Evolutionary conservation across 1,140 invertebrate genomes (phyloP), one percentile per base, ranked within the genome.

Genomic region (Cherax quadricarinatus): DNA sequence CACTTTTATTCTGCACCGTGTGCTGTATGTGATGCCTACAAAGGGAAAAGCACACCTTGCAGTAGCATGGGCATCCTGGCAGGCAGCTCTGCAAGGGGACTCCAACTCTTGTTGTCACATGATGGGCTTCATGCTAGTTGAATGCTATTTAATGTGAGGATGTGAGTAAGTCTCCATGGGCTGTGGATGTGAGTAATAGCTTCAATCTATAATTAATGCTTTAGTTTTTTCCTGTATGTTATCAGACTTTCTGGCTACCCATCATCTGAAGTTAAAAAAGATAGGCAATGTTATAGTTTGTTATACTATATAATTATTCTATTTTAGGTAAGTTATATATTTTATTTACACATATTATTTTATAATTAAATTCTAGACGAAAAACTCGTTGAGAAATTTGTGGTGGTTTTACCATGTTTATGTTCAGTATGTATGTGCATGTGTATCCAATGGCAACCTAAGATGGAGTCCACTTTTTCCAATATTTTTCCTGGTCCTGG

Each of bases 271-370:
- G 62, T 6, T 66, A 18, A 66, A 66, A 14, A 66, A 2, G 14
- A n/a, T 24, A 75, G 24, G 70, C 6, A 24, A 75, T 10, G 24
- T 75, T 75, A 75, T 75, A 41, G 41, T 80, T 53, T 83, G 81
- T 84, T 88, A 81, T 88, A 75, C 53, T 89, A 89, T 73, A 51
- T 89, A 73, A 83, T 84, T 89, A 89, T 84, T 89, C 70, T 75
- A 84, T 89, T 12, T 49, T 89, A 84, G 80, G 49, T 66, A 62
- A 83, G 60, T 89, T 89, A 82, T 84, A 70, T 83, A 83, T 84
- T 89, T 89, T 89, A 66, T 89, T 82, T 53, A 70, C 62, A 84
- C 18, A 5, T 66, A 66, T 21, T 66, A 21, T 51, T 89, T 62
- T 86, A 83, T 48, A n/a, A 24, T 21, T 83, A 83, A 21, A 83